Evolutionary conservation across 1,140 invertebrate genomes (phyloP), one percentile per base, ranked within the genome.

Genomic region (Atta texana): DNA sequence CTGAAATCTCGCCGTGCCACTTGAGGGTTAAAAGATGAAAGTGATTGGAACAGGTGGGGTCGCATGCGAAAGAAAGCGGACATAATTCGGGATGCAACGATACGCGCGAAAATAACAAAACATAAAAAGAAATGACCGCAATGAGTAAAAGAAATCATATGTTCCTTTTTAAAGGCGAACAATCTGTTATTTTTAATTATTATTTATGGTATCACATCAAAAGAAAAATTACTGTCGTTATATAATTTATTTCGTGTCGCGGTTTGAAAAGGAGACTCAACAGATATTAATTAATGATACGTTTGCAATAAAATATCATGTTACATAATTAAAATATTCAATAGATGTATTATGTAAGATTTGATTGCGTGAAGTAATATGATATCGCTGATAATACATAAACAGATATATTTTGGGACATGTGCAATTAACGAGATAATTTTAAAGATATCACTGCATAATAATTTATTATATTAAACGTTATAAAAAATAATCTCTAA

Each of bases 1-100:
- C 28, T 51, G 63, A 55, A 80, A 55, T 81, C 68, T 71, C 21
- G 34, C 49, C 8, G 77, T 57, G 77, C 51, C 64, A 53, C 31
- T 57, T 24, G 77, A 78, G 76, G 49, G 64, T 57, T 55, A 39
- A 81, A 71, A 68, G 66, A 81, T 66, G 66, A 81, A 81, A 81
- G 31, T 57, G 39, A 63, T 34, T 21, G 55, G 5, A 71, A 80
- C n/a, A 71, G 16, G 31, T 44, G 64, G 16, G 21, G 51, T 57
- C 21, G 10, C 8, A 16, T 2, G 49, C 8, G 16, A 55, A 80
- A 53, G 76, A 68, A 80, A 80, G 63, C 31, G 28, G 34, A 24
- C 31, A 49, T 69, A 34, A 34, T 80, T 68, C 28, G 21, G 14
- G 59, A 49, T 63, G 16, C 6, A 44, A 44, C 6, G 61, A 3